Evolutionary conservation across 2,797 vertebrate species (phyloP).

Genomic region (Cheirogaleus major): DNA sequence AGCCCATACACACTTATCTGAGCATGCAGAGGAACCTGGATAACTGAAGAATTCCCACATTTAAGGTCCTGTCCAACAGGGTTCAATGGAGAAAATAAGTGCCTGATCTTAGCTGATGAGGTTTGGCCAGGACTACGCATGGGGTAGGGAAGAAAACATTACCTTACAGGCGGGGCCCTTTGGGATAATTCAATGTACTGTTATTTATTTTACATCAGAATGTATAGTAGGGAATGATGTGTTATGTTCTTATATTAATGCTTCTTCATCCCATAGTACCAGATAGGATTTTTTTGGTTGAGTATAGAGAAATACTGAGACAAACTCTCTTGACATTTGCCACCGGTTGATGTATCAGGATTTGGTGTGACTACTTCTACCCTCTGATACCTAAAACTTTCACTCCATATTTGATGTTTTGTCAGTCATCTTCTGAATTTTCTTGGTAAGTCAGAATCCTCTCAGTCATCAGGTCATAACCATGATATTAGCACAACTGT

Average conservation of each 20-base stretch:
- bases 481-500: not conserved
- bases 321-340: not conserved
- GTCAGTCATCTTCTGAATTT: not conserved
- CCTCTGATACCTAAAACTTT: not conserved
- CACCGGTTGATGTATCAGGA: not conserved
- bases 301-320: not conserved
- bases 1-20: not conserved
- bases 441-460: not conserved
- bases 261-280: not conserved
- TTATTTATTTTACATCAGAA: not conserved
- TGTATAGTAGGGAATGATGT: not conserved
- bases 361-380: not conserved
- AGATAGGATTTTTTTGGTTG: not conserved
- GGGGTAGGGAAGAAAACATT: not conserved
- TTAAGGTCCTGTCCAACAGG: not conserved
- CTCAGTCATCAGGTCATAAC: not conserved
- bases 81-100: not conserved
- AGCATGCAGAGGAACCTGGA: not conserved
- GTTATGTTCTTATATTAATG: not conserved
- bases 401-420: not conserved
- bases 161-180: not conserved
- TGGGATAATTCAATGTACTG: not conserved
- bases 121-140: not conserved
- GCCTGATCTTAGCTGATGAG: not conserved
- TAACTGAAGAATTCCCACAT: not conserved